Conservation (phyloP, 2,888 invertebrate genomes). For the Eupithecia tripunctaria region DNA sequence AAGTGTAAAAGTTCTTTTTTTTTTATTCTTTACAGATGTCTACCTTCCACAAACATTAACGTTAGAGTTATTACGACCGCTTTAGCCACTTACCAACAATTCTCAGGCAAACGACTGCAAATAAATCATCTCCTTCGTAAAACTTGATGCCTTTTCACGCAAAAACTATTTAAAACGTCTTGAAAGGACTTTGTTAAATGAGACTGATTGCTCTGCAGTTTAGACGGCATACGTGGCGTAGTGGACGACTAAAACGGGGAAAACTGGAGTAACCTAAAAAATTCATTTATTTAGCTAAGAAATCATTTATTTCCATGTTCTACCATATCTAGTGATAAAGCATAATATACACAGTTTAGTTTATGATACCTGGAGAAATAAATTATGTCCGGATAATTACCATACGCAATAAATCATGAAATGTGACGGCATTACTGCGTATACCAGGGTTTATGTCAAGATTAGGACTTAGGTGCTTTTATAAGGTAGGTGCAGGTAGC, state of each 20-base stretch:
- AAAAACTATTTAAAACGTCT: constrained; percentile 23
- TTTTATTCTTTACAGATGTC: no score
- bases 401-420: constrained; percentile 44
- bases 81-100: constrained; percentile 16
- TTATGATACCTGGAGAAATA: constrained; percentile 37
- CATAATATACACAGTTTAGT: constrained; percentile 5
- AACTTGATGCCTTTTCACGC: constrained; percentile 13
- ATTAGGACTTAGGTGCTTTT: constrained; percentile 30
- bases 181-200: constrained; percentile 25
- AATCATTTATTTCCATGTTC: no score
- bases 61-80: not conserved
- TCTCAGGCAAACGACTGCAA: constrained; percentile 9
- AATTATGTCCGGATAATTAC: constrained; percentile 40
- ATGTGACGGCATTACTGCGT: constrained; percentile 46
- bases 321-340: not conserved
- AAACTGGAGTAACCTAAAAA: no score
- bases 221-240: not conserved
- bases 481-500: not conserved
- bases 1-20: no score
- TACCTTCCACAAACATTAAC: not conserved
- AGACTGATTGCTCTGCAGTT: constrained; percentile 30
- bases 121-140: constrained; percentile 19
- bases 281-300: no score
- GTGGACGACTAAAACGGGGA: no score
- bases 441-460: constrained; percentile 42